These are phyloP conservation scores for Macaca mulatta DNA, from an alignment of 2,113 vertebrate genomes.

Conservation along the genomic window DNA sequence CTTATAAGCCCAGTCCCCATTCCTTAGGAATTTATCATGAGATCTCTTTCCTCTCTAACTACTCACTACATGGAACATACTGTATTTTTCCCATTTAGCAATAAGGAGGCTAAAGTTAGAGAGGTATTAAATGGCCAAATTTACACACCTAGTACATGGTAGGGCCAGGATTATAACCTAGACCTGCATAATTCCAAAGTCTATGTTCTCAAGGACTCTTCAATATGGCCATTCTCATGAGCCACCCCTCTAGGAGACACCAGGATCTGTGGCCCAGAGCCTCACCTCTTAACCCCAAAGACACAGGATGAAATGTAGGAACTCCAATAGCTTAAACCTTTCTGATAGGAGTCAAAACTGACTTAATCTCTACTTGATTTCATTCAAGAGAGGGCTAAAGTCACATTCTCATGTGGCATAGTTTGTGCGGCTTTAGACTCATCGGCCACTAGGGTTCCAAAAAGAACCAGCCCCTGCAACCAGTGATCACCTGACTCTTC, in stretches of 20 bases:
- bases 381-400: background rate
- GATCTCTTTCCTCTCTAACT: background rate
- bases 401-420: background rate
- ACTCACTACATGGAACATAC: background rate
- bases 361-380: background rate
- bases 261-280: background rate
- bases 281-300: background rate
- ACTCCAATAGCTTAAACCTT: background rate
- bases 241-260: background rate
- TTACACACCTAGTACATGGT: background rate
- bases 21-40: background rate
- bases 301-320: background rate
- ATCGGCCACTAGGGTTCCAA: background rate
- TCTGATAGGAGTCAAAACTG: background rate
- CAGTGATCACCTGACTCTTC: background rate
- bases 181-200: background rate
- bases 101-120: background rate
- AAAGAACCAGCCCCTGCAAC: no score
- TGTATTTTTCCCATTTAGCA: background rate
- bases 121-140: background rate
- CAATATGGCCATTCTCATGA: background rate
- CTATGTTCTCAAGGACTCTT: background rate
- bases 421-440: background rate
- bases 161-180: background rate
- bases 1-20: background rate